Evolutionary conservation across 2,888 invertebrate genomes (phyloP).

Genomic region (Callosobruchus maculatus): DNA sequence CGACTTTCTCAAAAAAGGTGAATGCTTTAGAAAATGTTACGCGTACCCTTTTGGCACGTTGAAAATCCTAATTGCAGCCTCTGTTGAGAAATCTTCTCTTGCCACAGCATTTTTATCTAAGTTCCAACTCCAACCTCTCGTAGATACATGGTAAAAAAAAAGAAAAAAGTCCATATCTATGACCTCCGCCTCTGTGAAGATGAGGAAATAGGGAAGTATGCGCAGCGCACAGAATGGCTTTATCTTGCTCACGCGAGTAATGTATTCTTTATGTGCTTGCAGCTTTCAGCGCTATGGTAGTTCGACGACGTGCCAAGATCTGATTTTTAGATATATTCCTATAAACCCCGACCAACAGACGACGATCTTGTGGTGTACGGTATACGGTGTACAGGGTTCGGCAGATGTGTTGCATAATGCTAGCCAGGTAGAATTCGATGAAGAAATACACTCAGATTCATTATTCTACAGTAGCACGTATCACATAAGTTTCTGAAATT

Average conservation of each 20-base stretch:
- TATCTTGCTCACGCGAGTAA: background rate
- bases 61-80: no score
- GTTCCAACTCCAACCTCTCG: no score
- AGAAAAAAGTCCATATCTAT: background rate
- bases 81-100: no score
- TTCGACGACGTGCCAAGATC: background rate
- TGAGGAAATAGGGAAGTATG: background rate
- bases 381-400: background rate
- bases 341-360: background rate
- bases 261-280: background rate
- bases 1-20: no score
- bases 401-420: background rate
- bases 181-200: background rate
- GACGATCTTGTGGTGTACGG: background rate
- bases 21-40: no score
- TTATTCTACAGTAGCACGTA: no score
- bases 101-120: no score
- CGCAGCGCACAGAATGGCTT: background rate
- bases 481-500: no score
- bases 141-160: no score
- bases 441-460: no score
- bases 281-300: background rate
- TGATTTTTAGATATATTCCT: background rate
- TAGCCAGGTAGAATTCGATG: no score
- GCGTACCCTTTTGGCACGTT: no score